Evolutionary conservation across 2,797 vertebrate genomes (phyloP).

Genomic region (Clarias pachynema): DNA sequence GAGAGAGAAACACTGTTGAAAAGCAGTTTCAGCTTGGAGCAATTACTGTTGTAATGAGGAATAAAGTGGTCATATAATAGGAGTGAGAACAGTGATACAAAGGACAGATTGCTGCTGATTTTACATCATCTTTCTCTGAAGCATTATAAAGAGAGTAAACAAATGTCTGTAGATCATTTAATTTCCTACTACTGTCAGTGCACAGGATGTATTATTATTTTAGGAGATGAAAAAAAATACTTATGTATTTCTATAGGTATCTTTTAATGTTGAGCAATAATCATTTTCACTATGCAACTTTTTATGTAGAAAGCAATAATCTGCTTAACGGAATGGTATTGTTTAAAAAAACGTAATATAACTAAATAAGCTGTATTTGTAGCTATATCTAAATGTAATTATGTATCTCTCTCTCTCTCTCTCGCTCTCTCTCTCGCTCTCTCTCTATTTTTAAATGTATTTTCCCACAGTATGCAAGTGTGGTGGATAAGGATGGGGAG

Average conservation of each 20-base stretch:
- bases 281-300: background rate
- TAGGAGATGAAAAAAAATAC: conserved; percentile 26
- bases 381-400: background rate
- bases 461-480: conserved; percentile 82
- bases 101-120: conserved; percentile 55
- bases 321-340: background rate
- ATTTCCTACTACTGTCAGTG: conserved; percentile 52
- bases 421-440: too few species aligned
- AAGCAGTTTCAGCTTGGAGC: conserved; percentile 54
- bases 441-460: background rate
- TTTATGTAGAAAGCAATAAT: background rate
- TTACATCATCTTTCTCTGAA: conserved; percentile 44
- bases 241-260: conserved; percentile 18
- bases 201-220: conserved; percentile 35
- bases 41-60: conserved; percentile 55
- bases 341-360: background rate
- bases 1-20: conserved; percentile 45
- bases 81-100: conserved; percentile 53
- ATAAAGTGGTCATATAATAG: conserved; percentile 47
- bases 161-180: conserved; percentile 53
- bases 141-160: conserved; percentile 51
- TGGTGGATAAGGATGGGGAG: conserved; percentile 89
- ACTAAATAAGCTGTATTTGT: background rate
- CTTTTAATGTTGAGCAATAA: background rate
- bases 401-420: too few species aligned